phyloP scores from a whole-genome alignment of 2,888 invertebrate genomes.

The Hirtodrosophila confusa region DNA sequence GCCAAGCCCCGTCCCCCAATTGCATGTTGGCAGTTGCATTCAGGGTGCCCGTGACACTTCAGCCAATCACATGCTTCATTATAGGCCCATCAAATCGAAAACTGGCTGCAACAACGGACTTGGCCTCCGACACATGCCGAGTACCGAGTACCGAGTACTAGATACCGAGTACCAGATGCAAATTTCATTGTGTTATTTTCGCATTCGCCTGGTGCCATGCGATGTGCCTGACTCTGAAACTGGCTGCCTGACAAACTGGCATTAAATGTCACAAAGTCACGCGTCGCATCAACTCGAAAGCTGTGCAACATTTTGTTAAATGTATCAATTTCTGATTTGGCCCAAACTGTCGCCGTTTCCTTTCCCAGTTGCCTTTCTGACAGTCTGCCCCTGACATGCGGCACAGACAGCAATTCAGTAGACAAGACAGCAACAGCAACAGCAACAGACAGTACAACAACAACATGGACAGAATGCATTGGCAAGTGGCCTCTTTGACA shows the following conservation, averaged over 20 bases:
- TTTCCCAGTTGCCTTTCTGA: conserved; percentile 2
- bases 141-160: too few relatives aligned
- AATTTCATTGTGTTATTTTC: conserved; percentile 73
- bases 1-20: conserved; percentile 1
- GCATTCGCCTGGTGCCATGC: conserved; percentile 64
- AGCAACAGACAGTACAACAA: conserved; percentile 1
- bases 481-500: conserved; percentile 73
- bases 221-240: conserved; percentile 19
- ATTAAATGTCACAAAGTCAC: conserved; percentile 77
- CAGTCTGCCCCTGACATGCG: conserved; percentile 44
- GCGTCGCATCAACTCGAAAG: conserved; percentile 59
- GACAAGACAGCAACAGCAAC: conserved; percentile 14
- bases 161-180: conserved; percentile 40
- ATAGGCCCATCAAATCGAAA: conserved; percentile 62
- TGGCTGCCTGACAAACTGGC: conserved; percentile 63
- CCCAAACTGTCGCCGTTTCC: conserved; percentile 50
- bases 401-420: conserved; percentile 32
- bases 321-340: conserved; percentile 74
- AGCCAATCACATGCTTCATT: conserved; percentile 75
- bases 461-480: conserved; percentile 42
- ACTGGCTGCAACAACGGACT: background rate
- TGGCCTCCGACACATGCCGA: conserved; percentile 6
- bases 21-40: conserved; percentile 25
- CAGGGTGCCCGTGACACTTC: conserved; percentile 60
- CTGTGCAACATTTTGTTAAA: conserved; percentile 60